Conservation (phyloP, 2,797 vertebrate species). For the Sylvia borin region DNA sequence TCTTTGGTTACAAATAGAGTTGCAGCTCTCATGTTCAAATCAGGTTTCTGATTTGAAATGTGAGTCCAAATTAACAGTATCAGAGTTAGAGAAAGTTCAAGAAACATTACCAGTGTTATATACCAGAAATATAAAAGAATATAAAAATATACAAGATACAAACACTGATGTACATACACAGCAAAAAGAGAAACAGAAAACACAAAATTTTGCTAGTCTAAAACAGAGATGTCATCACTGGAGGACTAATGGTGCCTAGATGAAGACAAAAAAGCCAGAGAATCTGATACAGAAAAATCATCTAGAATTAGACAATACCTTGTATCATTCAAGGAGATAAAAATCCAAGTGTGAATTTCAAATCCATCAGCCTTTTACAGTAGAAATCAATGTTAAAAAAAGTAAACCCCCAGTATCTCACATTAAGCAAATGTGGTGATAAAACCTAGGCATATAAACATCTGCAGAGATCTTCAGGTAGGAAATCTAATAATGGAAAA, state of each 20-base stretch:
- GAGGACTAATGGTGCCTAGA: not conserved
- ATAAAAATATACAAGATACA: not conserved
- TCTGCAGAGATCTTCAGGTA: not conserved
- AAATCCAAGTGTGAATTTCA: not conserved
- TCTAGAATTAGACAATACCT: not conserved
- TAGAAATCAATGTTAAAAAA: not conserved
- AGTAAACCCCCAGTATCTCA: not conserved
- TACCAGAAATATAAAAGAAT: no score
- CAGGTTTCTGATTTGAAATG: not conserved
- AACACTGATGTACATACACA: not conserved
- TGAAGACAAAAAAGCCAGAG: not conserved
- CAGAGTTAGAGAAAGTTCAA: not conserved
- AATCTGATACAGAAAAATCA: not conserved
- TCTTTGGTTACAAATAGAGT: not conserved
- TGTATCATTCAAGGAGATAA: not conserved
- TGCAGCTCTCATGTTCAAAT: not conserved
- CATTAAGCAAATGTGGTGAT: not conserved
- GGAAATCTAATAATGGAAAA: not conserved
- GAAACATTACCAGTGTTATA: not conserved
- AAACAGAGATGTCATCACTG: not conserved
- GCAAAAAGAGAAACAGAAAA: not conserved
- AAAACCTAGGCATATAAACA: not conserved
- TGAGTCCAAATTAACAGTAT: not conserved
- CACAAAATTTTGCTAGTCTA: not conserved
- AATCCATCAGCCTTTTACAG: not conserved